Percentiles rank a stretch among this genome's conserved stretches.
Evolutionary conservation across 2,888 invertebrate genomes (phyloP).

Genomic region (Julus scanicus): DNA sequence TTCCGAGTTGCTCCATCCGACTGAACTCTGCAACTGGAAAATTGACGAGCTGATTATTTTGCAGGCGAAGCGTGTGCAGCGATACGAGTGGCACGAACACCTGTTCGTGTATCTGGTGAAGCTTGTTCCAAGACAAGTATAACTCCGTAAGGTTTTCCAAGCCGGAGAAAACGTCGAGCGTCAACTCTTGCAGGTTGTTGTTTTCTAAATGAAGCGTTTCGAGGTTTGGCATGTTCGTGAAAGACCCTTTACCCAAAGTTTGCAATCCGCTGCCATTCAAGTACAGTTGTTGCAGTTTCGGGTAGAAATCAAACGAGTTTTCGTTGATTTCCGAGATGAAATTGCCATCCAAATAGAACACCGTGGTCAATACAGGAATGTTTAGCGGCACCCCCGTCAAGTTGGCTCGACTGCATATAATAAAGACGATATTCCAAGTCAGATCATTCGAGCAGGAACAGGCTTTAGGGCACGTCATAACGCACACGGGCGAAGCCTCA

Average conservation of each 20-base stretch:
- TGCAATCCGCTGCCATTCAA: conserved; percentile 24
- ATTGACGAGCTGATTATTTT: conserved; percentile 12
- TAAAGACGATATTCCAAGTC: conserved; percentile 37
- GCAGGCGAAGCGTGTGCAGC: conserved; percentile 41
- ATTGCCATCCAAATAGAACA: conserved; percentile 48
- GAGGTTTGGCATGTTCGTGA: background rate
- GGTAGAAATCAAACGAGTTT: conserved; percentile 9
- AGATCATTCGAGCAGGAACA: conserved; percentile 44
- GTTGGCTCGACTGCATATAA: conserved; percentile 43
- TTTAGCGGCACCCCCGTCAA: conserved; percentile 10
- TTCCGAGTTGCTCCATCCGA: background rate
- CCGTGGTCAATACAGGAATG: conserved; percentile 22
- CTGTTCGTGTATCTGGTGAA: background rate
- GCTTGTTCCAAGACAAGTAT: conserved; percentile 39
- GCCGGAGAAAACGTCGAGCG: conserved; percentile 33
- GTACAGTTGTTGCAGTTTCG: conserved; percentile 14
- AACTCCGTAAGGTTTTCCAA: background rate
- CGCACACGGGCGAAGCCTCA: background rate
- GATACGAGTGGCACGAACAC: conserved; percentile 49
- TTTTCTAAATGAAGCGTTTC: conserved; percentile 33
- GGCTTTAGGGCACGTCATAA: background rate
- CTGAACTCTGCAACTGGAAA: conserved; percentile 51
- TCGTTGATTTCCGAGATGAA: background rate
- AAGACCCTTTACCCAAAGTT: conserved; percentile 14
- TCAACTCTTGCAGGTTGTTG: background rate